Evolutionary conservation across 1,140 invertebrate genomes (phyloP).

Genomic region (Helicorthomorpha holstii): DNA sequence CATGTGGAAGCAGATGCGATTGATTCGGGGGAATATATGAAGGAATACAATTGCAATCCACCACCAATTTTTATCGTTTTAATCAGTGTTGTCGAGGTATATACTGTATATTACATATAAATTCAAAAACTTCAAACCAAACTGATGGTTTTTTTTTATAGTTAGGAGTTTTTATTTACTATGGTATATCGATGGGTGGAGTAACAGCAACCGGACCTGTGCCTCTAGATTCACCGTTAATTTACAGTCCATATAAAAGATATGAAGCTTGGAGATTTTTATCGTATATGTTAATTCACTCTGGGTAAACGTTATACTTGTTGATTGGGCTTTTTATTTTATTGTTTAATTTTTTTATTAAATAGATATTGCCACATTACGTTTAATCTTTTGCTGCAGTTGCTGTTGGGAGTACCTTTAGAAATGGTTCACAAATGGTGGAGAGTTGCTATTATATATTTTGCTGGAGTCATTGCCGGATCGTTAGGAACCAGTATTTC

Average conservation of each 20-base stretch:
- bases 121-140: not conserved
- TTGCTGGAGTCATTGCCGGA: conserved; percentile 36
- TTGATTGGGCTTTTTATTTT: conserved; percentile 24
- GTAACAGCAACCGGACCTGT: conserved; percentile 16
- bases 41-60: not conserved
- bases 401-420: conserved; percentile 46
- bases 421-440: conserved; percentile 69
- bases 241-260: conserved; percentile 76
- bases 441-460: conserved; percentile 49
- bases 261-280: conserved; percentile 82
- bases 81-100: not conserved
- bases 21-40: not conserved
- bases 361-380: conserved; percentile 32
- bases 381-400: conserved; percentile 37
- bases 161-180: conserved; percentile 28
- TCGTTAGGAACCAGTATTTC: conserved; percentile 63
- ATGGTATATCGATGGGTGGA: conserved; percentile 22
- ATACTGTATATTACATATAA: not conserved
- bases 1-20: too few relatives aligned
- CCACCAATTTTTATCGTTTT: not conserved
- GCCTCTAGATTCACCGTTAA: conserved; percentile 37
- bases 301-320: conserved; percentile 39
- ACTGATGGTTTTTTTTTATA: conserved; percentile 8
- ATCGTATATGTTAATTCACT: conserved; percentile 93
- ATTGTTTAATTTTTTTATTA: conserved; percentile 26